phyloP scores from a whole-genome alignment of 2,888 invertebrate species.

The Masnerella sp. region DNA sequence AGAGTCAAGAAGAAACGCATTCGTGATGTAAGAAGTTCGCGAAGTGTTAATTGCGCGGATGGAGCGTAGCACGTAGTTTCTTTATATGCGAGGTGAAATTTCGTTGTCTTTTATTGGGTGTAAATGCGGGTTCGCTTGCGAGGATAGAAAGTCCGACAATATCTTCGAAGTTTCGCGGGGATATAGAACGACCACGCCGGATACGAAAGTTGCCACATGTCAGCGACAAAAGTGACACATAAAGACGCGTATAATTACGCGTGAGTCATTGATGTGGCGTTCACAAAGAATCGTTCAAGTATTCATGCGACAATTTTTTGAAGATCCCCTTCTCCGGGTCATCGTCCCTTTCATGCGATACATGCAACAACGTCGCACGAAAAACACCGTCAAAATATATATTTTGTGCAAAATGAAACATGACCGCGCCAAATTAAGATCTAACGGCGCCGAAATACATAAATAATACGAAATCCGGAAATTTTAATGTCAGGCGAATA shows the following conservation, averaged over 20 bases:
- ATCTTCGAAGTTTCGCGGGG: slow-evolving; percentile 34
- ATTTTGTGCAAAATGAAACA: too few relatives aligned
- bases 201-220: slow-evolving; percentile 59
- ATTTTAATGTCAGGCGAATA: slow-evolving; percentile 7
- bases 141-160: slow-evolving; percentile 40
- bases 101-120: slow-evolving; percentile 25
- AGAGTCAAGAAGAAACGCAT: too few relatives aligned
- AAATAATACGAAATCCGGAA: slow-evolving; percentile 3
- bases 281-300: slow-evolving; percentile 59
- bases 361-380: slow-evolving; percentile 2
- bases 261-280: slow-evolving; percentile 60
- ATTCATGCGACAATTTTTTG: slow-evolving; percentile 60
- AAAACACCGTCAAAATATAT: too few relatives aligned
- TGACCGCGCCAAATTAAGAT: slow-evolving; percentile 12
- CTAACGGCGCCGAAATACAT: slow-evolving; percentile 1
- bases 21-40: too few relatives aligned
- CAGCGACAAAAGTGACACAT: slow-evolving; percentile 59
- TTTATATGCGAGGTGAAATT: slow-evolving; percentile 20
- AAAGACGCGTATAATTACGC: slow-evolving; percentile 60
- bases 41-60: slow-evolving; percentile 13
- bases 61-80: slow-evolving; percentile 10
- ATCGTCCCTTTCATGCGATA: slow-evolving; percentile 47
- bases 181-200: slow-evolving; percentile 42
- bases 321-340: slow-evolving; percentile 52
- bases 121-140: slow-evolving; percentile 22